Percentiles rank a stretch among this genome's conserved stretches.
These are phyloP conservation scores for Hippolais icterina DNA, from an alignment of 2,113 vertebrate species.

Conservation along the genomic window DNA sequence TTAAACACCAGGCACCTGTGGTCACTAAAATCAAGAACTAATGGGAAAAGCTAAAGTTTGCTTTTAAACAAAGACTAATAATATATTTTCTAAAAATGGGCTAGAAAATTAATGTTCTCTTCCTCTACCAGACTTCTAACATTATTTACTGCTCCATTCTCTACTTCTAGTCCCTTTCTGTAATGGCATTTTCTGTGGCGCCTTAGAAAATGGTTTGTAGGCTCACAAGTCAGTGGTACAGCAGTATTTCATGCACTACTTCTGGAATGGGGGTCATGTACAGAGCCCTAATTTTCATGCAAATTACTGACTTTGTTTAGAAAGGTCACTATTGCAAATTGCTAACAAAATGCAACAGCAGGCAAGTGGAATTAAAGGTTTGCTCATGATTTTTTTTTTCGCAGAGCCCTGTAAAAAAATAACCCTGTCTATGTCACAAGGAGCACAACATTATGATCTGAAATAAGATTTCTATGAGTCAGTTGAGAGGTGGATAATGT, in stretches of 20 bases:
- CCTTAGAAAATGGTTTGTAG: not conserved
- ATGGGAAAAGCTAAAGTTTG: not conserved
- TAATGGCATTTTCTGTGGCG: not conserved
- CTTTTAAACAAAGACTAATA: not conserved
- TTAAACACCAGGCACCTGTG: not conserved
- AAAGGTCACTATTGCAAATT: conserved; percentile 15
- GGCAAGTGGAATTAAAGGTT: not conserved
- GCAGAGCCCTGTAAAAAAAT: not conserved
- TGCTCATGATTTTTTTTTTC: not conserved
- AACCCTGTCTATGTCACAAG: not conserved
- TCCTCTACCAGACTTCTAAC: not conserved
- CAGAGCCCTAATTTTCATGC: not conserved
- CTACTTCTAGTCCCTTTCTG: not conserved
- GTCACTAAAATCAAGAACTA: not conserved
- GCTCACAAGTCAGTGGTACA: not conserved
- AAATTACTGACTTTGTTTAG: not conserved
- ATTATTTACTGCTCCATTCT: not conserved
- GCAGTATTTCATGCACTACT: not conserved
- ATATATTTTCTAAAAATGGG: not conserved
- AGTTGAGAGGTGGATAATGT: conserved; percentile 38
- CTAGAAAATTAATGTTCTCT: not conserved
- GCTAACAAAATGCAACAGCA: not conserved
- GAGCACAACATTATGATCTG: conserved; percentile 6
- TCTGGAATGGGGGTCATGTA: not conserved
- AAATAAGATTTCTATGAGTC: conserved; percentile 55